Base-by-base conservation (phyloP, 2,797 vertebrate species). In the Arrhamphus sclerolepis region DNA sequence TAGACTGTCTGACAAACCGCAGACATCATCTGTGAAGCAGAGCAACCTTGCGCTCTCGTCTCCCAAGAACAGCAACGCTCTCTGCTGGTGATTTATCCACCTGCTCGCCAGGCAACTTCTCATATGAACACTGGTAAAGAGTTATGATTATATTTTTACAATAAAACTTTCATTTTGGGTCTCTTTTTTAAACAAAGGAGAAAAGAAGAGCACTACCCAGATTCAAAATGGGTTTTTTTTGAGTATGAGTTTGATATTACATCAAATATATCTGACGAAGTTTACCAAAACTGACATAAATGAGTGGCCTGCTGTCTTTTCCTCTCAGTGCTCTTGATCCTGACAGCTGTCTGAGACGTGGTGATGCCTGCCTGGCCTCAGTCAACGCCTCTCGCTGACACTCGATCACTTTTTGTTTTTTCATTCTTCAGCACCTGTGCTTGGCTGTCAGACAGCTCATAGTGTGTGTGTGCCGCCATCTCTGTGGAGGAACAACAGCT, bases 351-450 rank as follows among this genome's bases (percentile, higher is more conserved):
- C 34, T 5, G 17, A 44, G n/a, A 22, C 52, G 24, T 55, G 48
- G n/a, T 62, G 54, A 83, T 70, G 77, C 76, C 59, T 65, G 42
- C 56, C 47, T 41, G 43, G 74, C 46, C 59, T 76, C 75, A 52
- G 66, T 83, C 52, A 72, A 67, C 29, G 40, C 62, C 63, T 72
- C 60, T 75, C 67, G 73, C 71, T 78, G 80, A 81, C 86, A 77
- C 56, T 5, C 34, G 34, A 38, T 38, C 34, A 70, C 64, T 78
- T 90, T 90, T 72, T 80, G 56, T 77, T 89, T 87, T 81, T 85
- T 84, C 64, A 50, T 78, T 71, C 78, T 83, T 49, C 19, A 22
- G 58, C 89, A 91, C 89, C 91, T 92, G 91, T 89, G 78, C 82
- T 73, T 56, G 67, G 72, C 86, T 72, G 81, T 92, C 91, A 90